Conservation (phyloP, 1,140 invertebrate species). For the Musca domestica region DNA sequence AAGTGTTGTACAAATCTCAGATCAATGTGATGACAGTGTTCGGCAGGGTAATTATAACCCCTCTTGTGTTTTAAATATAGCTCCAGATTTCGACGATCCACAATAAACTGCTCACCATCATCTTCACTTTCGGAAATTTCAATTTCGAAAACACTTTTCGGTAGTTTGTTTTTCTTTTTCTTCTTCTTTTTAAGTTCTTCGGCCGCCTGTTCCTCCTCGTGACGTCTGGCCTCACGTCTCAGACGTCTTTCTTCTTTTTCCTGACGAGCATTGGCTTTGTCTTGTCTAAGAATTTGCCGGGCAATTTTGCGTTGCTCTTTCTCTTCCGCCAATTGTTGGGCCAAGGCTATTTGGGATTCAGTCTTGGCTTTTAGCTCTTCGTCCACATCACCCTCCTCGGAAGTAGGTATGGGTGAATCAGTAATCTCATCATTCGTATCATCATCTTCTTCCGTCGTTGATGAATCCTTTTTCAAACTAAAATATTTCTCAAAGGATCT, state of each 20-base stretch:
- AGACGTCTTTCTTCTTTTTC: background rate
- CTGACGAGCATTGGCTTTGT: background rate
- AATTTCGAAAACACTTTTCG: constrained; percentile 32
- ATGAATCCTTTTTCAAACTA: constrained; percentile 21
- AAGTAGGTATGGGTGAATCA: constrained; percentile 23
- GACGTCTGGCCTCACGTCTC: background rate
- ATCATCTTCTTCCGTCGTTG: constrained; percentile 21
- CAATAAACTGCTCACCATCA: constrained; percentile 30
- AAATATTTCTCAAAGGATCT: constrained; percentile 26
- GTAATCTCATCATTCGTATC: constrained; percentile 10
- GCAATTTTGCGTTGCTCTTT: constrained; percentile 29
- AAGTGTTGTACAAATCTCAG: constrained; percentile 41
- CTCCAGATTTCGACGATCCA: constrained; percentile 36
- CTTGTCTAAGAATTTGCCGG: constrained; percentile 33
- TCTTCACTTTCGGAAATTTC: constrained; percentile 33
- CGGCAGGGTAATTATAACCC: constrained; percentile 32
- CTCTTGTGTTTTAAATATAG: constrained; percentile 25
- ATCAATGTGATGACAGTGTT: constrained; percentile 41
- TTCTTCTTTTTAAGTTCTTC: constrained; percentile 21
- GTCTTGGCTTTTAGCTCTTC: constrained; percentile 25
- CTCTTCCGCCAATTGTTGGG: constrained; percentile 7
- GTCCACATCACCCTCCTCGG: background rate
- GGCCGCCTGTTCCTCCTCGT: background rate
- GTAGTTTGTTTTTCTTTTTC: constrained; percentile 2
- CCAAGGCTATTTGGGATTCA: background rate